phyloP scores from a whole-genome alignment of 2,888 invertebrate species.

The Cyclophora albipunctata region DNA sequence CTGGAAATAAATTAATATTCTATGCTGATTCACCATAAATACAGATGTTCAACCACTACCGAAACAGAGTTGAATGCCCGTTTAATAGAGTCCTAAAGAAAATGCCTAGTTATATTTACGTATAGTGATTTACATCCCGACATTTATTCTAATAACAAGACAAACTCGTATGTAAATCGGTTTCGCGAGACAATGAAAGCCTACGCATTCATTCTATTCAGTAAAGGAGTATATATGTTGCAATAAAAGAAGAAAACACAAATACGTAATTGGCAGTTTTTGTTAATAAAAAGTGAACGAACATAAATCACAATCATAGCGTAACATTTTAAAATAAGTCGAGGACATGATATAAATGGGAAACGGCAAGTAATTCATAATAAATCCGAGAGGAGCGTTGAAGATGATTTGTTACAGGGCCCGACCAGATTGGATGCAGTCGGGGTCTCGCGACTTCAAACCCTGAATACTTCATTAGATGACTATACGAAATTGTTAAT shows the following conservation, averaged over 20 bases:
- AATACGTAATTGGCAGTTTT: conserved; percentile 8
- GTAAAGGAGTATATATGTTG: not conserved
- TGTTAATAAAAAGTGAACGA: conserved; percentile 23
- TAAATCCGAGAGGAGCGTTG: conserved; percentile 43
- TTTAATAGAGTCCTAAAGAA: conserved; percentile 36
- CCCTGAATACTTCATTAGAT: conserved; percentile 69
- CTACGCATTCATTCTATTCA: conserved; percentile 12
- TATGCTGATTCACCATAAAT: too few species aligned
- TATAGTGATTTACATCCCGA: conserved; percentile 27
- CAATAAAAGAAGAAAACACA: not conserved
- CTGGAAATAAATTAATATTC: too few species aligned
- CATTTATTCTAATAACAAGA: conserved; percentile 18
- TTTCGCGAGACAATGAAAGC: conserved; percentile 14
- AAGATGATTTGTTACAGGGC: conserved; percentile 50
- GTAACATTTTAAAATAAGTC: conserved; percentile 33
- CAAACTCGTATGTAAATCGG: conserved; percentile 14
- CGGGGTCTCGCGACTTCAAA: conserved; percentile 28
- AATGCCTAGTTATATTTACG: conserved; percentile 26
- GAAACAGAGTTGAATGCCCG: conserved; percentile 39
- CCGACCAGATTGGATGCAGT: conserved; percentile 32
- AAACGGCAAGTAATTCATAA: conserved; percentile 43
- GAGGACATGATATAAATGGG: conserved; percentile 31
- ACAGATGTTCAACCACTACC: conserved; percentile 13
- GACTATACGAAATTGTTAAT: conserved; percentile 56
- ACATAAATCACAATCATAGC: conserved; percentile 38